phyloP scores from a whole-genome alignment of 2,888 invertebrate genomes.

The Harpagoxenus sublaevis region DNA sequence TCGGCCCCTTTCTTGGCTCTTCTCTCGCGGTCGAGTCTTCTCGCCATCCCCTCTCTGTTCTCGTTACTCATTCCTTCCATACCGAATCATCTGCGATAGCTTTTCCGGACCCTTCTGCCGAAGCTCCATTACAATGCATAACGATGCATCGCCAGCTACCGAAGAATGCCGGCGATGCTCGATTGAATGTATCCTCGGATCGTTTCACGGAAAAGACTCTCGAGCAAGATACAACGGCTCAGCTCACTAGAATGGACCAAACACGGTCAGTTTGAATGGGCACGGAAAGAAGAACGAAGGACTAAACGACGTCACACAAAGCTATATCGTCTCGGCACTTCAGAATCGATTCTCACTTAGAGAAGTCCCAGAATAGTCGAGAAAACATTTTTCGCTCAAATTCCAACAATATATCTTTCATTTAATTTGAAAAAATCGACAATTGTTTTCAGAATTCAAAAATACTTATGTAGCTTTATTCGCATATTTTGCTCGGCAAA shows the following conservation, averaged over 20 bases:
- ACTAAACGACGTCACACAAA: constrained; percentile 8
- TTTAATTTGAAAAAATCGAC: neutral
- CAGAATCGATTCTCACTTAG: constrained; percentile 22
- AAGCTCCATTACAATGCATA: constrained; percentile 69
- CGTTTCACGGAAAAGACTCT: constrained; percentile 5
- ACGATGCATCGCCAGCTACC: constrained; percentile 60
- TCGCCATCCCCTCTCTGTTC: neutral
- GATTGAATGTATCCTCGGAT: constrained; percentile 18
- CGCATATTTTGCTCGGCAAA: neutral
- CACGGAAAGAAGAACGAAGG: neutral
- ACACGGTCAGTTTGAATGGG: neutral
- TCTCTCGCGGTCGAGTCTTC: constrained; percentile 29
- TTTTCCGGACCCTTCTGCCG: constrained; percentile 59
- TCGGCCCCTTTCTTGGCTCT: constrained; percentile 40
- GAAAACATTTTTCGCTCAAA: neutral
- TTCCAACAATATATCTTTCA: neutral
- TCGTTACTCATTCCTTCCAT: constrained; percentile 46
- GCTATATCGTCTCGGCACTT: neutral
- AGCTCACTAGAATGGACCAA: neutral
- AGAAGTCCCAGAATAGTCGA: neutral
- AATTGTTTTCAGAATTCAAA: neutral
- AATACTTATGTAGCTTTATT: neutral
- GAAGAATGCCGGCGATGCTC: constrained; percentile 41
- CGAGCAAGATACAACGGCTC: neutral
- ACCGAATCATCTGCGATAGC: constrained; percentile 24